phyloP scores from a whole-genome alignment of 2,797 vertebrate species.

The Falco peregrinus region DNA sequence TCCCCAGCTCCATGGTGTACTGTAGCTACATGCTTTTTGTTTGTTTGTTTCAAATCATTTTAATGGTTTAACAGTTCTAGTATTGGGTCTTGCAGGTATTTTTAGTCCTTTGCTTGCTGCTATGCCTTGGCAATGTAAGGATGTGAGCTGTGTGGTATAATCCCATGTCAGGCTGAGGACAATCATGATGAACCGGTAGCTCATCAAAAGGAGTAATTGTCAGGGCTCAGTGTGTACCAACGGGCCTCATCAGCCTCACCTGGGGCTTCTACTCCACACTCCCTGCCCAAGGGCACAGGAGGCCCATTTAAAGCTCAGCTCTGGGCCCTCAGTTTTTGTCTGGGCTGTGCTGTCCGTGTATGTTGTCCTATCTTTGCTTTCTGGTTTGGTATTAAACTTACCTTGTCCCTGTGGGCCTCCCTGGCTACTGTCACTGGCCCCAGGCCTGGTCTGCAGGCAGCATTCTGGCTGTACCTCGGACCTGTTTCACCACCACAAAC shows the following conservation, averaged over 20 bases:
- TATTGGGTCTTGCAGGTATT: background rate
- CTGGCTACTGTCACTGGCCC: background rate
- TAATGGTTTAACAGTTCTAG: background rate
- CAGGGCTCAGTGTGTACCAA: background rate
- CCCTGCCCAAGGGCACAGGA: background rate
- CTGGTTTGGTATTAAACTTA: background rate
- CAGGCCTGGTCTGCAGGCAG: background rate
- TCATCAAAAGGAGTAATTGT: background rate
- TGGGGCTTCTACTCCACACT: background rate
- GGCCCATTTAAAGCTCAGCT: background rate
- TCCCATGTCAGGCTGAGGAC: accelerated
- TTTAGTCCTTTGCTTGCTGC: background rate
- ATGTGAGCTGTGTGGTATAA: background rate
- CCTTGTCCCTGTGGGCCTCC: background rate
- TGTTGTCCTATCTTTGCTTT: background rate
- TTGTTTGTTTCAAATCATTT: background rate
- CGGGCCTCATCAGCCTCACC: background rate
- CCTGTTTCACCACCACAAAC: background rate
- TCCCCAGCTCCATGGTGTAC: background rate
- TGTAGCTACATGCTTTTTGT: background rate
- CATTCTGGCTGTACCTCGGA: background rate
- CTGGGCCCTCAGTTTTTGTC: background rate
- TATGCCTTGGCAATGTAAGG: background rate
- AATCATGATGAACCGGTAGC: background rate
- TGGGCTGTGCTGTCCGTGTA: background rate